phyloP scores from a whole-genome alignment of 1,140 invertebrate genomes.

The Ooceraea biroi region DNA sequence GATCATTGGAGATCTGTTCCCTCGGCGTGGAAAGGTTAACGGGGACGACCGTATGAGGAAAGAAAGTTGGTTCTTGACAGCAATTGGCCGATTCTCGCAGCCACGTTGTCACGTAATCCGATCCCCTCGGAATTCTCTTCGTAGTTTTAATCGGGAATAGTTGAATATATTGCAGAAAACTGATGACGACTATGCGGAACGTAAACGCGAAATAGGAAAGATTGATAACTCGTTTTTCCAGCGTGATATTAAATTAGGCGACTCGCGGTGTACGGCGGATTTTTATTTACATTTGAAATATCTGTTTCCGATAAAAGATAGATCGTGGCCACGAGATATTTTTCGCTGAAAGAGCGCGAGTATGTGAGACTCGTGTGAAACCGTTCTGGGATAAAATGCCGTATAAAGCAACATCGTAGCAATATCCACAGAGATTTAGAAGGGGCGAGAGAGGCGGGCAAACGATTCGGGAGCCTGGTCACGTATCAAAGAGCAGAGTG shows the following conservation, averaged over 20 bases:
- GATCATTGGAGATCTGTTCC: conserved; percentile 25
- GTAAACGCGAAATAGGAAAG: too few relatives aligned
- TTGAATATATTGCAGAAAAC: not conserved
- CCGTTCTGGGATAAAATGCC: conserved; percentile 58
- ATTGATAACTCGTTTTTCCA: too few relatives aligned
- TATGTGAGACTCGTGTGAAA: conserved; percentile 59
- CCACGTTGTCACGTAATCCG: conserved; percentile 9
- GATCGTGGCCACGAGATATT: conserved; percentile 32
- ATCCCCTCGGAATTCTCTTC: not conserved
- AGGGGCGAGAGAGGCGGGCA: conserved; percentile 54
- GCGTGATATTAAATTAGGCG: not conserved
- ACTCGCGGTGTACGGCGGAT: not conserved
- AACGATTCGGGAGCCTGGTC: conserved; percentile 67
- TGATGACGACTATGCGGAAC: too few relatives aligned
- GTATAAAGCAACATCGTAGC: conserved; percentile 46
- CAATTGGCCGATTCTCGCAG: conserved; percentile 5
- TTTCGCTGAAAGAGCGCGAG: conserved; percentile 31
- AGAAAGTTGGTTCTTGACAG: conserved; percentile 28
- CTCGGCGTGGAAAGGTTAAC: conserved; percentile 36
- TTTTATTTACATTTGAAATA: conserved; percentile 1
- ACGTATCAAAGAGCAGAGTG: conserved; percentile 68
- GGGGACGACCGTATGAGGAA: conserved; percentile 19
- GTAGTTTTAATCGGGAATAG: not conserved
- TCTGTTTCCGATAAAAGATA: conserved; percentile 34
- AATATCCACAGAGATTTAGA: conserved; percentile 58